Evolutionary conservation across 2,113 vertebrate species (phyloP).

Genomic region (Sakesphorus luctuosus): DNA sequence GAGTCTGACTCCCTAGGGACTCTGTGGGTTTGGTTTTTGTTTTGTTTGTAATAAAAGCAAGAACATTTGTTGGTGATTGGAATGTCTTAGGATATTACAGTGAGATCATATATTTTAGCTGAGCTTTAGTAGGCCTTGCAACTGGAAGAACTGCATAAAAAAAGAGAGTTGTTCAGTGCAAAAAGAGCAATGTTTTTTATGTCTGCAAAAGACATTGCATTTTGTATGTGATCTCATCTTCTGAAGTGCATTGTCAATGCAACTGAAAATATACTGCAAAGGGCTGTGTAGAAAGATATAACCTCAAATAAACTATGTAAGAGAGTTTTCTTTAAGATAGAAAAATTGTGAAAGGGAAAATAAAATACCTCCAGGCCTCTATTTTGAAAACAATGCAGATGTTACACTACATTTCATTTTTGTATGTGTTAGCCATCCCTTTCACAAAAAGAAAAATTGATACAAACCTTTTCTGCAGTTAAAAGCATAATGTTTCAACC

Average conservation of each 20-base stretch:
- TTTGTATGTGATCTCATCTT: slow-evolving; percentile 20
- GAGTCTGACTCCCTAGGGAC: slow-evolving; percentile 13
- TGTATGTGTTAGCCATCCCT: background rate
- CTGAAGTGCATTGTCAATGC: background rate
- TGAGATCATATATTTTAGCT: slow-evolving; percentile 46
- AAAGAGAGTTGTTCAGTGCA: background rate
- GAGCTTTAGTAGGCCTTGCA: slow-evolving; percentile 31
- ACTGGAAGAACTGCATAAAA: slow-evolving; percentile 34
- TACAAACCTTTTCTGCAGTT: background rate
- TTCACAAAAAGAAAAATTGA: background rate
- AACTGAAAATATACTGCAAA: slow-evolving; percentile 32
- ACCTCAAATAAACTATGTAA: slow-evolving; percentile 13
- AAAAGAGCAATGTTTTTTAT: background rate
- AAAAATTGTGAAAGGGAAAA: background rate
- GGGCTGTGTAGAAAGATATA: background rate
- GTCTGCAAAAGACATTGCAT: slow-evolving; percentile 43
- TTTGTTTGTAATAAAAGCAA: slow-evolving; percentile 51
- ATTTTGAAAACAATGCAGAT: background rate
- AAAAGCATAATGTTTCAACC: background rate
- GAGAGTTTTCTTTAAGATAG: slow-evolving; percentile 16
- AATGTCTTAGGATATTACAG: slow-evolving; percentile 10
- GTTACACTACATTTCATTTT: slow-evolving; percentile 8
- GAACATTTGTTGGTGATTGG: slow-evolving; percentile 37
- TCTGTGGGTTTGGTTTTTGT: background rate
- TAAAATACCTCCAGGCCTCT: slow-evolving; percentile 7